Conservation (phyloP, 23 tunicate species). For the Halocynthia aurantium region DNA sequence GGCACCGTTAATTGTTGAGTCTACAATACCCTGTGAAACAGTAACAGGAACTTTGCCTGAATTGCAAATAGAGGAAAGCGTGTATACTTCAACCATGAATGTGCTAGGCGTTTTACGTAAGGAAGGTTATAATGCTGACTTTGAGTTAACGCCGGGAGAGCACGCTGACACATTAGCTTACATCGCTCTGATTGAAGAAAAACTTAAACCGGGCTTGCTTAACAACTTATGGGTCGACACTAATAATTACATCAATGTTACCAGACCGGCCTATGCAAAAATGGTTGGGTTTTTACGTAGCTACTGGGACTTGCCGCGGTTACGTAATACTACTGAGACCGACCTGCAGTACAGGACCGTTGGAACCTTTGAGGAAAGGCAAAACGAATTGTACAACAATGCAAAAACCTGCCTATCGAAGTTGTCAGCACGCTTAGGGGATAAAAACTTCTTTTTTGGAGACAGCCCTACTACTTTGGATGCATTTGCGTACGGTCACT, state of each 20-base stretch:
- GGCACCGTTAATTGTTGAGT: slow-evolving; percentile 20
- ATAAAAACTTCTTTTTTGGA: slow-evolving; percentile 57
- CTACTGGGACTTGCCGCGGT: slow-evolving; percentile 45
- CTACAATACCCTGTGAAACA: slow-evolving; percentile 33
- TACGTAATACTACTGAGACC: slow-evolving; percentile 22
- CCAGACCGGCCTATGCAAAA: slow-evolving; percentile 62
- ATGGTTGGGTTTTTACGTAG: slow-evolving; percentile 69
- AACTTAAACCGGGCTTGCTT: slow-evolving; percentile 61
- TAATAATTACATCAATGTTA: slow-evolving; percentile 62
- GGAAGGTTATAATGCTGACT: slow-evolving; percentile 85
- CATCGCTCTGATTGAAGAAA: slow-evolving; percentile 52
- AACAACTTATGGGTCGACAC: slow-evolving; percentile 64
- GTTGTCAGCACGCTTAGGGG: slow-evolving; percentile 37
- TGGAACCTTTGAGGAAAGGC: slow-evolving; percentile 15
- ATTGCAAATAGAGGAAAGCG: slow-evolving; percentile 43
- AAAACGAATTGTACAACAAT: slow-evolving; percentile 25
- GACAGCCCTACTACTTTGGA: slow-evolving; percentile 71
- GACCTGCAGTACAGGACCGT: slow-evolving; percentile 9
- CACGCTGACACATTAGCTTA: slow-evolving; percentile 87
- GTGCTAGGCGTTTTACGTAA: slow-evolving; percentile 53
- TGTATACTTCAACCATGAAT: slow-evolving; percentile 39
- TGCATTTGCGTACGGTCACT: slow-evolving; percentile 70
- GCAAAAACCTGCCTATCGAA: slow-evolving; percentile 48
- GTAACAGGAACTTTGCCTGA: slow-evolving; percentile 76
- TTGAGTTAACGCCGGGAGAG: slow-evolving; percentile 21